phyloP scores from a whole-genome alignment of 2,888 invertebrate genomes.

The Dicranocentrus wangi region DNA sequence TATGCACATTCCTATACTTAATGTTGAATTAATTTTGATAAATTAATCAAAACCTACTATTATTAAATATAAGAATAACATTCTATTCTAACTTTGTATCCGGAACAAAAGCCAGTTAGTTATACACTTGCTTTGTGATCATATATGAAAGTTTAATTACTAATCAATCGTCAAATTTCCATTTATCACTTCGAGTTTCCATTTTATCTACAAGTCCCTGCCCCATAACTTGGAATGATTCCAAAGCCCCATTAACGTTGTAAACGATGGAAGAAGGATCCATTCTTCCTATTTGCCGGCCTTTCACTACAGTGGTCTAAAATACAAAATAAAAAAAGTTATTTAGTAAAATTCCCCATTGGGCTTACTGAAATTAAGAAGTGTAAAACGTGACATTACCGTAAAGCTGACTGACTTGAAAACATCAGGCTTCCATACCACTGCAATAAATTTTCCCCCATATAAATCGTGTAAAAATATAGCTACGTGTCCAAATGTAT shows the following conservation, averaged over 20 bases:
- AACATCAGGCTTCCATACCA: constrained; percentile 86
- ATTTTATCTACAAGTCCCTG: constrained; percentile 80
- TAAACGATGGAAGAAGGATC: constrained; percentile 75
- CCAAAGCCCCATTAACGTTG: constrained; percentile 81
- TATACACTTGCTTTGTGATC: no score
- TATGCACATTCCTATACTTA: no score
- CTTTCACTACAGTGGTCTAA: constrained; percentile 79
- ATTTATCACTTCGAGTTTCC: constrained; percentile 68
- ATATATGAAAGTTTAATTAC: no score
- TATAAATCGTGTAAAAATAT: constrained; percentile 91
- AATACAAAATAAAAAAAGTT: constrained; percentile 52
- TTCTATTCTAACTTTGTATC: no score
- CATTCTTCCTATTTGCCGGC: constrained; percentile 77
- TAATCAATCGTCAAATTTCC: constrained; percentile 33
- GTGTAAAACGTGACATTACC: no score
- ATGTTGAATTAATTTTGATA: no score
- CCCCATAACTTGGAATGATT: constrained; percentile 83
- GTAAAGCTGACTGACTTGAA: constrained; percentile 82
- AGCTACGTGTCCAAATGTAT: constrained; percentile 84
- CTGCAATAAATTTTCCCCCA: constrained; percentile 89
- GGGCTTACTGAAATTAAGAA: no score
- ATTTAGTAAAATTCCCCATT: constrained; percentile 32
- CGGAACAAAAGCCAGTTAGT: no score
- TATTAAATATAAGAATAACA: no score
- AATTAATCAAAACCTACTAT: no score